A percentile compares a stretch with the other conserved stretches of the same genome.
Evolutionary conservation across 2,797 vertebrate species (phyloP).

Genomic region (Artibeus lituratus): DNA sequence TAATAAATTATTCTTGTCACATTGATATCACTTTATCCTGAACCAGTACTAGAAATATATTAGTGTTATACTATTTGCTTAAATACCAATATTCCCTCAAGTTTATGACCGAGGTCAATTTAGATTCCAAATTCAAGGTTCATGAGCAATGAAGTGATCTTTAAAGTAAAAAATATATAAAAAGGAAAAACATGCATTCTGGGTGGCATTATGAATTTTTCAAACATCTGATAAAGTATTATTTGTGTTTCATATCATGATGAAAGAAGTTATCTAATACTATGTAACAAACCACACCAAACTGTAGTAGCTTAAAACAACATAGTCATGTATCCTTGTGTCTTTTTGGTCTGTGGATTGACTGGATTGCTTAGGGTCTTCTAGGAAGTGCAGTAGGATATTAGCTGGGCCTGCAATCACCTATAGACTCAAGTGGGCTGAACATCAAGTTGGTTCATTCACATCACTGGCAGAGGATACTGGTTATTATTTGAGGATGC

Average conservation of each 20-base stretch:
- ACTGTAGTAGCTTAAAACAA: background rate
- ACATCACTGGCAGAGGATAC: background rate
- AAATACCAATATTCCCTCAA: background rate
- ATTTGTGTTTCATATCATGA: background rate
- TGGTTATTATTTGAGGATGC: background rate
- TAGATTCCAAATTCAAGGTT: background rate
- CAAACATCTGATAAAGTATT: background rate
- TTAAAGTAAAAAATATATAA: background rate
- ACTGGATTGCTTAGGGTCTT: background rate
- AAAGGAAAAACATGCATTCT: background rate
- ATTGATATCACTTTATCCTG: background rate
- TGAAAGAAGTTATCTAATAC: background rate
- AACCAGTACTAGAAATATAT: background rate
- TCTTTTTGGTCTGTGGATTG: background rate
- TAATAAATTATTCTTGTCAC: background rate
- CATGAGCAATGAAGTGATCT: background rate
- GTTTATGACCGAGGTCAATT: background rate
- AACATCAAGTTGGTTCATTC: background rate
- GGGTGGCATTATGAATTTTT: background rate
- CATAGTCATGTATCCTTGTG: background rate
- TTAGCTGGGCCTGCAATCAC: background rate
- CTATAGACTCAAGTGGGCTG: background rate
- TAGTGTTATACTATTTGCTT: conserved; percentile 15
- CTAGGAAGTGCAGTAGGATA: background rate
- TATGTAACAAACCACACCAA: background rate